Conservation (phyloP, 2,888 invertebrate species). For the Danaus chrysippus region DNA sequence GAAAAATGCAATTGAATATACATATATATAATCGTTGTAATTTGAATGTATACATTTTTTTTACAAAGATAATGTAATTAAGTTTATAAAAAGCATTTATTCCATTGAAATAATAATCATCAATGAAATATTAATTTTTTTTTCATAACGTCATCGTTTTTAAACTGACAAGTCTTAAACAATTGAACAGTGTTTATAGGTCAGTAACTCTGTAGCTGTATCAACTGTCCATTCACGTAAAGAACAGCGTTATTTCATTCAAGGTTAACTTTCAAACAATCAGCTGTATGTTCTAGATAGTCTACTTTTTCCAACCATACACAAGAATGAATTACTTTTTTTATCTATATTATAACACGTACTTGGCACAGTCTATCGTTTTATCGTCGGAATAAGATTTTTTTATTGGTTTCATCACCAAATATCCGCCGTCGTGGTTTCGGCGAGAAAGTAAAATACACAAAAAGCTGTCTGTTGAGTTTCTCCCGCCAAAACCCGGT, state of each 20-base stretch:
- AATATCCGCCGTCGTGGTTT: slow-evolving; percentile 30
- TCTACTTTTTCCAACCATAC: slow-evolving; percentile 9
- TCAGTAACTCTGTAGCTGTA: slow-evolving; percentile 34
- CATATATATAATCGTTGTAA: too few species aligned
- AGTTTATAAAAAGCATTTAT: too few species aligned
- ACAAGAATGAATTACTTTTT: background rate
- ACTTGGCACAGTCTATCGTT: too few species aligned
- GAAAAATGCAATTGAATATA: too few species aligned
- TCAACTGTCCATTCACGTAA: slow-evolving; percentile 54
- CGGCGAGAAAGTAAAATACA: slow-evolving; percentile 74
- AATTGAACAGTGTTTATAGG: slow-evolving; percentile 57
- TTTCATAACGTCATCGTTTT: background rate
- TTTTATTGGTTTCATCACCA: slow-evolving; percentile 5
- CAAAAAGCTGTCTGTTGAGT: slow-evolving; percentile 68
- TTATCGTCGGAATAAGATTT: too few species aligned
- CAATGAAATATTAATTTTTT: too few species aligned
- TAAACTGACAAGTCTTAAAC: slow-evolving; percentile 28
- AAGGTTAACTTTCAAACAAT: slow-evolving; percentile 66
- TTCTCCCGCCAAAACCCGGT: slow-evolving; percentile 76
- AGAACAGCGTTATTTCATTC: slow-evolving; percentile 46
- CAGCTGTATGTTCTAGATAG: slow-evolving; percentile 29
- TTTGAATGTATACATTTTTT: too few species aligned
- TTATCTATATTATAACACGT: too few species aligned
- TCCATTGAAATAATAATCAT: too few species aligned
- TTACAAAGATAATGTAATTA: too few species aligned